Evolutionary conservation across 1,140 invertebrate genomes (phyloP), one percentile per base, ranked within the genome.

Genomic region (Phortica variegata): DNA sequence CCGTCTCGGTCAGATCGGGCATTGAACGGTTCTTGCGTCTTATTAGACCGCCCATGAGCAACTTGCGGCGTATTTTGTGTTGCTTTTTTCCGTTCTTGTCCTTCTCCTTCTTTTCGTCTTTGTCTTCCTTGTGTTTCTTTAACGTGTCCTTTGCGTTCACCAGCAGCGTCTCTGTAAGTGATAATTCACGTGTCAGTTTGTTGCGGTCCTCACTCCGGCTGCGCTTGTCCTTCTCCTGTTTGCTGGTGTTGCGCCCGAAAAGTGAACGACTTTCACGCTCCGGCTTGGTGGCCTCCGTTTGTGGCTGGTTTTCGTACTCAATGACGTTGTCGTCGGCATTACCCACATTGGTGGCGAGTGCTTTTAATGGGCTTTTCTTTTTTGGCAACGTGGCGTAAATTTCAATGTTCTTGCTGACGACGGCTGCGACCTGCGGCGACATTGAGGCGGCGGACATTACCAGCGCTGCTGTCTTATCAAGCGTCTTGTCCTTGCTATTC

Each of bases 321-420:
- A 76, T 73, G 37, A 56, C 85, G 63, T 90, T 83, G 18, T 83
- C 81, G 52, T 83, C 83, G 2, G 80, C 79, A 19, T 77, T 70
- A 23, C 51, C 26, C 5, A 49, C 29, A 4, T 54, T 51, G 17
- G 57, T 43, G 0, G 44, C 39, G 2, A 87, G 82, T 31, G 83
- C 84, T 49, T 86, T 83, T 1, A 85, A 65, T 0, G 80, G 83
- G 26, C 83, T 83, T 70, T 90, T 91, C 75, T 91, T 92, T 77
- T 94, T 95, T 2, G 92, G 92, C 10, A 95, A 71, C 3, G 92
- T 95, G 0, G 90, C 92, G 65, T 95, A 95, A 52, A 94, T 91
- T 77, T 93, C 90, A 41, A 93, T 93, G 61, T 82, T 90, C 65
- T 87, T 88, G 38, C 55, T 62, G 16, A 29, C 43, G 13, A 62